Percentiles rank a stretch among this genome's conserved stretches.
Evolutionary conservation across 92 coral and sea anemone species (phyloP).

Genomic region (Epizoanthus scotinus): DNA sequence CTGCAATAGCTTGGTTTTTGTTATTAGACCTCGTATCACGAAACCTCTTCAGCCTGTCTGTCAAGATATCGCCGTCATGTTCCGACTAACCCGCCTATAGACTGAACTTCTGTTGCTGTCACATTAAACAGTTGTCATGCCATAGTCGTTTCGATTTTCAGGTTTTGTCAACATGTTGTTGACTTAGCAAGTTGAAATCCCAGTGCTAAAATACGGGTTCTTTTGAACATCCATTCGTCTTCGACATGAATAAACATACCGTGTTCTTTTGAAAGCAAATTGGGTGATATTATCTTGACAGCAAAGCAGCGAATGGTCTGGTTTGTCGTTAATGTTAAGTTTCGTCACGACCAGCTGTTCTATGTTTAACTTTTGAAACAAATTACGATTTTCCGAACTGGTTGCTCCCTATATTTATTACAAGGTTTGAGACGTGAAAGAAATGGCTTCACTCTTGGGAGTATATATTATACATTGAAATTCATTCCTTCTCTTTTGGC

Average conservation of each 20-base stretch:
- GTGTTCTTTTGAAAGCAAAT: slow-evolving; percentile 84
- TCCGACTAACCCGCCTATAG: slow-evolving; percentile 25
- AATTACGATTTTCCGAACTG: slow-evolving; percentile 26
- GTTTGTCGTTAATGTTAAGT: slow-evolving; percentile 72
- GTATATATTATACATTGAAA: slow-evolving; percentile 4
- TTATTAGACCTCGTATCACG: slow-evolving; percentile 45
- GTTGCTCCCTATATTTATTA: slow-evolving; percentile 50
- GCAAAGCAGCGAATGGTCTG: slow-evolving; percentile 65
- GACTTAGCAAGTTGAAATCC: slow-evolving; percentile 54
- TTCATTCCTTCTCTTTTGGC: not conserved
- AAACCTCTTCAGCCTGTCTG: slow-evolving; percentile 41
- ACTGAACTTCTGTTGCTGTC: slow-evolving; percentile 25
- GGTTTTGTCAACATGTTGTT: slow-evolving; percentile 64
- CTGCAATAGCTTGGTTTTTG: slow-evolving; percentile 54
- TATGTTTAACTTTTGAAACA: slow-evolving; percentile 56
- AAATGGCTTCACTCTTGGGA: slow-evolving; percentile 42
- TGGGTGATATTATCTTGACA: slow-evolving; percentile 84
- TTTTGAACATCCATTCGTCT: slow-evolving; percentile 28
- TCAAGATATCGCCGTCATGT: slow-evolving; percentile 41
- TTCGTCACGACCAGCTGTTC: slow-evolving; percentile 81
- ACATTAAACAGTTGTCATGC: slow-evolving; percentile 23
- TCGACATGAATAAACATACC: slow-evolving; percentile 87
- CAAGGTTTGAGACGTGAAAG: slow-evolving; percentile 38
- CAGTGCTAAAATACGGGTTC: slow-evolving; percentile 42
- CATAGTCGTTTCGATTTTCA: slow-evolving; percentile 41